Evolutionary conservation across 92 coral and sea anemone genomes (phyloP).

Genomic region (Zoanthus sociatus): DNA sequence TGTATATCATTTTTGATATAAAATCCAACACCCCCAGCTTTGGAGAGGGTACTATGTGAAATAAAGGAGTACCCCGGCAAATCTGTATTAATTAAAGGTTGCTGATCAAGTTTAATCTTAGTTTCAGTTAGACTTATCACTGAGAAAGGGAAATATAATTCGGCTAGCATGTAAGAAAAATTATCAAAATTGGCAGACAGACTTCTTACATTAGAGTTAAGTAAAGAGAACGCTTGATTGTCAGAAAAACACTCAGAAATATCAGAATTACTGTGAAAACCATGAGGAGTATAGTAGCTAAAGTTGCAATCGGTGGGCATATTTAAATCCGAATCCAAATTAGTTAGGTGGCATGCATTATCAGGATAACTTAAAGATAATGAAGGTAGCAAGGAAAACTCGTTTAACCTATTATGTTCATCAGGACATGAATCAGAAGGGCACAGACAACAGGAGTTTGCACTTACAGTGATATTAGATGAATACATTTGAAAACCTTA

Average conservation of each 20-base stretch:
- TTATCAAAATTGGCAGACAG: background rate
- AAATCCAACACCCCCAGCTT: too few species aligned
- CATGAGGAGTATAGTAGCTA: conserved; percentile 40
- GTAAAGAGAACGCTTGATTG: conserved; percentile 8
- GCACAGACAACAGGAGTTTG: too few species aligned
- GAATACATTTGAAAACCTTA: too few species aligned
- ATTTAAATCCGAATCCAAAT: conserved; percentile 32
- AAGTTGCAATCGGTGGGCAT: conserved; percentile 34
- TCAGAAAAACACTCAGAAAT: conserved; percentile 14
- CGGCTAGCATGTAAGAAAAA: background rate
- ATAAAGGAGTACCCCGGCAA: background rate
- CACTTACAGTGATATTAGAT: background rate
- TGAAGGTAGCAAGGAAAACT: conserved; percentile 18
- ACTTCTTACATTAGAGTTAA: conserved; percentile 3
- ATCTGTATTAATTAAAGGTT: background rate
- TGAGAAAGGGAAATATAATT: background rate
- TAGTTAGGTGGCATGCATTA: conserved; percentile 33
- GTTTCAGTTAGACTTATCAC: background rate
- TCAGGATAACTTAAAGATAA: conserved; percentile 33
- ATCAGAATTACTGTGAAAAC: conserved; percentile 41
- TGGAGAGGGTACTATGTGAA: too few species aligned
- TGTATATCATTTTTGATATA: too few species aligned
- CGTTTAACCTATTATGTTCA: background rate
- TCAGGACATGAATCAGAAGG: too few species aligned
- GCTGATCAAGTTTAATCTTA: background rate